phyloP scores from a whole-genome alignment of 2,113 vertebrate genomes.

The Catharus fuscescens region DNA sequence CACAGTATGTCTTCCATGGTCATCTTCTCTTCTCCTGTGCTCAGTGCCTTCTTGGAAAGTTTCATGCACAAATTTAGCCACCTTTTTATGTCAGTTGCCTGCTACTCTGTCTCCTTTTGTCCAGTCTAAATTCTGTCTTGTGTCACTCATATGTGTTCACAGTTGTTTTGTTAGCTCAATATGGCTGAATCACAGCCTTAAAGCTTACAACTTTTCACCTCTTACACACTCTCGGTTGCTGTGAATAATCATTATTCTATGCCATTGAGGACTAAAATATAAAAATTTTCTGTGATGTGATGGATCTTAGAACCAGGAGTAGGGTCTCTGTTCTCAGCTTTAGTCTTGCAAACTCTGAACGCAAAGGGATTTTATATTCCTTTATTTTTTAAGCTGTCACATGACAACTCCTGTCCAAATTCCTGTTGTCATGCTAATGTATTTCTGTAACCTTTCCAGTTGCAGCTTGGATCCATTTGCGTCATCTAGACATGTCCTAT shows the following conservation, averaged over 20 bases:
- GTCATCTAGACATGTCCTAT: background rate
- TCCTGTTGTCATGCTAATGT: fast-evolving
- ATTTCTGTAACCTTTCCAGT: background rate
- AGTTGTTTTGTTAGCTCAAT: background rate
- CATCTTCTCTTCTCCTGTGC: background rate
- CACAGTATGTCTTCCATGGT: background rate
- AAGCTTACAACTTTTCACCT: background rate
- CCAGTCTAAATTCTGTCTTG: background rate
- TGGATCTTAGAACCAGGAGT: background rate
- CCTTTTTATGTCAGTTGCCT: background rate
- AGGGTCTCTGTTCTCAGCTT: background rate
- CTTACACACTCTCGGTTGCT: background rate
- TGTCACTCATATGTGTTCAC: background rate
- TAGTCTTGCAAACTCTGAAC: background rate
- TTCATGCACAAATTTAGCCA: background rate
- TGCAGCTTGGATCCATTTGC: background rate
- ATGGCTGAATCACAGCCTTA: background rate
- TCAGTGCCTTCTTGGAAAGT: background rate
- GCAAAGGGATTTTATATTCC: background rate
- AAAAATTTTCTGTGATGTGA: background rate
- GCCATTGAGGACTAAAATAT: background rate
- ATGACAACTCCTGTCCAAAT: background rate
- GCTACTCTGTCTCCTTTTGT: background rate
- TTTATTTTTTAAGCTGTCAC: background rate
- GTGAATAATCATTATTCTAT: background rate